phyloP scores from a whole-genome alignment of 2,797 vertebrate species.

The Enteromius argenteus region DNA sequence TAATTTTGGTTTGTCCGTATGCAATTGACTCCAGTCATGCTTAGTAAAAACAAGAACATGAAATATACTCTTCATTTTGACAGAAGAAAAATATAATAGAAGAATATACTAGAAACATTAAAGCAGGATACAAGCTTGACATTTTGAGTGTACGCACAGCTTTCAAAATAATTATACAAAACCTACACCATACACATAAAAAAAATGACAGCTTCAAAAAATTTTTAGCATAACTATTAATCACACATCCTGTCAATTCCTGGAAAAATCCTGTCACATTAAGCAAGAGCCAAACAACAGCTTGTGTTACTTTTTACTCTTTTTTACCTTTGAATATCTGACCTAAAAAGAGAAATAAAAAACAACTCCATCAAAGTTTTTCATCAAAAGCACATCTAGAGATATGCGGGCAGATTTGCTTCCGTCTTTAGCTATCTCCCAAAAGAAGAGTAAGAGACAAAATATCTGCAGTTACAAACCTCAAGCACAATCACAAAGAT shows the following conservation, averaged over 20 bases:
- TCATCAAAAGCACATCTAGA: slow-evolving; percentile 21
- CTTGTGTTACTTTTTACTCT: not conserved
- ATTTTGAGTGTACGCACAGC: not conserved
- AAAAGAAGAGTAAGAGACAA: slow-evolving; percentile 11
- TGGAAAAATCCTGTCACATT: not conserved
- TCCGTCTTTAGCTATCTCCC: slow-evolving; percentile 27
- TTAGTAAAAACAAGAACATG: not conserved
- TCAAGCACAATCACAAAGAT: not conserved
- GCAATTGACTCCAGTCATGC: not conserved
- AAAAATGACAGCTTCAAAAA: not conserved
- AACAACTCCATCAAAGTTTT: slow-evolving; percentile 24
- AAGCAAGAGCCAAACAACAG: not conserved
- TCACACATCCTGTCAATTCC: not conserved
- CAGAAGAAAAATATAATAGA: not conserved
- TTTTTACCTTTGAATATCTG: slow-evolving; percentile 26
- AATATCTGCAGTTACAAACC: slow-evolving; percentile 3
- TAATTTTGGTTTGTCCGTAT: not conserved
- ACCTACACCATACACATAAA: not conserved
- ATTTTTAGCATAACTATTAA: not conserved
- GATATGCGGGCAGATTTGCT: not conserved
- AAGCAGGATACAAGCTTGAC: not conserved
- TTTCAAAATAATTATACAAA: not conserved
- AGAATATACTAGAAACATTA: not conserved
- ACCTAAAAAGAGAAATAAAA: slow-evolving; percentile 12
- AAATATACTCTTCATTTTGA: not conserved